Percentiles rank a stretch among this genome's conserved stretches.
phyloP scores from a whole-genome alignment of 2,797 vertebrate genomes.

The Chaetophractus vellerosus region DNA sequence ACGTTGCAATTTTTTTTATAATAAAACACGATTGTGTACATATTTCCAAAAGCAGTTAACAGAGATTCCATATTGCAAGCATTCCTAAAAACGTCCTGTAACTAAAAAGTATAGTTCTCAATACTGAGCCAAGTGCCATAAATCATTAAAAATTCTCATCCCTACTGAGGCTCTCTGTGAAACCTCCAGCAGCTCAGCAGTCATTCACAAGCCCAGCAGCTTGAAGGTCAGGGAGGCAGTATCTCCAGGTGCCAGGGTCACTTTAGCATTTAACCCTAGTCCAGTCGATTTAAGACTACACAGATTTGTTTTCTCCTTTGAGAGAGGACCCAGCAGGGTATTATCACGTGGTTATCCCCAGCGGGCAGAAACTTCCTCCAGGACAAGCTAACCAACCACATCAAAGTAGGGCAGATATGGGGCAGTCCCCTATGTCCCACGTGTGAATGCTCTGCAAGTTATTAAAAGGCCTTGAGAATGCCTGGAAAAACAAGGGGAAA shows the following conservation, averaged over 20 bases:
- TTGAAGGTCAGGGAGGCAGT: constrained; percentile 53
- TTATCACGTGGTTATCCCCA: constrained; percentile 59
- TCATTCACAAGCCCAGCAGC: constrained; percentile 55
- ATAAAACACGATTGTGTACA: constrained; percentile 20
- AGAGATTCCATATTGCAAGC: constrained; percentile 26
- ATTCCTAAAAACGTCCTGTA: constrained; percentile 50
- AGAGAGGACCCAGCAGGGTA: constrained; percentile 69
- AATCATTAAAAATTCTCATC: constrained; percentile 74
- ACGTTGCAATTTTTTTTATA: constrained; percentile 35
- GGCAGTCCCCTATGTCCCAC: neutral
- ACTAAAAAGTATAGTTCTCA: neutral
- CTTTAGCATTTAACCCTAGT: constrained; percentile 66
- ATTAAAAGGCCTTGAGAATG: constrained; percentile 54
- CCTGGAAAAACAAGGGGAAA: constrained; percentile 24
- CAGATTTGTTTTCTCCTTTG: constrained; percentile 75
- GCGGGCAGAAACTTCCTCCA: constrained; percentile 32
- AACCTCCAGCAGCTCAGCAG: constrained; percentile 65
- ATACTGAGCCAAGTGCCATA: constrained; percentile 5
- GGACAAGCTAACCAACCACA: constrained; percentile 70
- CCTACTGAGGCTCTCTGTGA: constrained; percentile 45
- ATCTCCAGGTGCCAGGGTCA: constrained; percentile 59
- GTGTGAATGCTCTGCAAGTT: neutral
- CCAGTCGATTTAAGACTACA: constrained; percentile 5
- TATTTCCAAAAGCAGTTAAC: constrained; percentile 40
- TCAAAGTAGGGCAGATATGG: constrained; percentile 67